phyloP scores from a whole-genome alignment of 37 sponge, comb jelly and placozoan genomes.

The Aplysina aerophoba region DNA sequence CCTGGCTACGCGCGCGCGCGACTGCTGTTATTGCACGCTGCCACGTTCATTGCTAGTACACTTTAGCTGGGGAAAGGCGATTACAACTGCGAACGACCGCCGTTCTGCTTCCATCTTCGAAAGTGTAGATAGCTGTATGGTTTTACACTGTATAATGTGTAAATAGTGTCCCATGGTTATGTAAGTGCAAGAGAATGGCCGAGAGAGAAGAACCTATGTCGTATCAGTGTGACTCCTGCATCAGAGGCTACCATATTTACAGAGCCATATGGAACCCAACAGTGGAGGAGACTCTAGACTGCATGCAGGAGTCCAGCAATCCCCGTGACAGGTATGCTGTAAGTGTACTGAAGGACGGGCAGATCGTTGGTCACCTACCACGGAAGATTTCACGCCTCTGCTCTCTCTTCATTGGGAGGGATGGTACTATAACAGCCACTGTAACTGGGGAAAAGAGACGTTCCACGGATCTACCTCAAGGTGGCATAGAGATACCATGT shows the following conservation, averaged over 20 bases:
- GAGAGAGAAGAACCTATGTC: neutral
- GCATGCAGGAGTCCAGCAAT: constrained; percentile 7
- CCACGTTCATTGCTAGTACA: too few relatives aligned
- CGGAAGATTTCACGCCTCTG: constrained; percentile 24
- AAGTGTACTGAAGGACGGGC: constrained; percentile 18
- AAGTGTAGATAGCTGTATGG: too few relatives aligned
- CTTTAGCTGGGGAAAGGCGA: too few relatives aligned
- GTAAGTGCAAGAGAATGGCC: neutral
- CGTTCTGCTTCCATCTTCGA: too few relatives aligned
- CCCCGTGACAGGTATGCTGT: constrained; percentile 31
- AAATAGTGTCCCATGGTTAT: neutral
- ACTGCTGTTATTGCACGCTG: too few relatives aligned
- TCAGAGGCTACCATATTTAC: constrained; percentile 27
- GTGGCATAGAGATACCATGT: constrained; percentile 29
- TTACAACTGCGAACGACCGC: too few relatives aligned
- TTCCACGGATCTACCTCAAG: constrained; percentile 9
- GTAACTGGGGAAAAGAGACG: constrained; percentile 20
- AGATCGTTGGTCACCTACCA: constrained; percentile 25
- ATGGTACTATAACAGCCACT: constrained; percentile 9
- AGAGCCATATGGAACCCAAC: constrained; percentile 17
- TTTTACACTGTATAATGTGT: neutral
- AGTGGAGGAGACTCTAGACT: neutral
- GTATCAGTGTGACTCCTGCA: constrained; percentile 21
- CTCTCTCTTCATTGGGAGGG: constrained; percentile 23
- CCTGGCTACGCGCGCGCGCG: too few relatives aligned